Percentiles rank a stretch among this genome's conserved stretches.
Evolutionary conservation across 2,888 invertebrate species (phyloP).

Genomic region (Cataglyphis albicans): DNA sequence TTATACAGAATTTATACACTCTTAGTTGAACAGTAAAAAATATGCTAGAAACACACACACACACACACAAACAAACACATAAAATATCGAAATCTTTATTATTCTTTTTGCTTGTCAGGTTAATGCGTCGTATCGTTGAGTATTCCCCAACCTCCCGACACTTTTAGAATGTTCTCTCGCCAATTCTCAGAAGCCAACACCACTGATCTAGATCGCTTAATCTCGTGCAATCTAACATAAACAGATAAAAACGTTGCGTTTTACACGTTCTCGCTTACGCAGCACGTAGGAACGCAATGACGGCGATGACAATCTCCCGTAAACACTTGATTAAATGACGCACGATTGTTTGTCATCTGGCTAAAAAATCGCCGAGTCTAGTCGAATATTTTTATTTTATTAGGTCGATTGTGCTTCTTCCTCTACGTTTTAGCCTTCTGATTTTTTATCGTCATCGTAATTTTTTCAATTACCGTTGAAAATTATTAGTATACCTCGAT

Average conservation of each 20-base stretch:
- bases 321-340: conserved; percentile 52
- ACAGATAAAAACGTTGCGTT: conserved; percentile 45
- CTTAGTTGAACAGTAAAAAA: not conserved
- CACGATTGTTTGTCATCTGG: conserved; percentile 54
- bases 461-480: conserved; percentile 10
- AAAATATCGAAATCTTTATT: not conserved
- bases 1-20: not conserved
- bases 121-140: conserved; percentile 26
- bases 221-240: conserved; percentile 49
- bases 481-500: not conserved
- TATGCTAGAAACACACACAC: not conserved
- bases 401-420: not conserved
- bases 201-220: conserved; percentile 60
- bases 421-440: not conserved
- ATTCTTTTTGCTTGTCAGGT: not conserved
- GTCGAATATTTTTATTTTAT: conserved; percentile 30
- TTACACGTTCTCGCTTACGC: conserved; percentile 53
- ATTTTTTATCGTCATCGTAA: conserved; percentile 10
- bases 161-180: conserved; percentile 31
- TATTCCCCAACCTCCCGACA: conserved; percentile 16
- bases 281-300: conserved; percentile 51
- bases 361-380: conserved; percentile 1
- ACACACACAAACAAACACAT: not conserved
- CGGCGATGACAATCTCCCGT: conserved; percentile 58
- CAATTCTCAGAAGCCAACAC: conserved; percentile 52